Percentiles rank a stretch among this genome's conserved stretches.
phyloP scores from a whole-genome alignment of 2,113 vertebrate species.

The Microtus montanus region DNA sequence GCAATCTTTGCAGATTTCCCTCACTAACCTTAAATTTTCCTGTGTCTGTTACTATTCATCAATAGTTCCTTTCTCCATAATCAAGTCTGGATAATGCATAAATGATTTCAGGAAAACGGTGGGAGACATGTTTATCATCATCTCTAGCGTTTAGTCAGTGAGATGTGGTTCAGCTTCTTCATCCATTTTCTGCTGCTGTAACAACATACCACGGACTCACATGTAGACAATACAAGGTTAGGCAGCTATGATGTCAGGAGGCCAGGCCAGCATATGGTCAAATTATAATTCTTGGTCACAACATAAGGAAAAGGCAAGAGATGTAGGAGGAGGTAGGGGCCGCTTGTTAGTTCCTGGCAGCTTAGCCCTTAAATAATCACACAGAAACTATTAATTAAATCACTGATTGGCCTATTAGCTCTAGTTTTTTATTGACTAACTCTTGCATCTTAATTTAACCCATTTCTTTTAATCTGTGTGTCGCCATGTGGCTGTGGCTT shows the following conservation, averaged over 20 bases:
- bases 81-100: not conserved
- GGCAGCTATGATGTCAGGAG: not conserved
- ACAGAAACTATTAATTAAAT: too few relatives aligned
- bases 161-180: not conserved
- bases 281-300: not conserved
- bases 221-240: not conserved
- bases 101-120: not conserved
- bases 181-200: not conserved
- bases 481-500: too few relatives aligned
- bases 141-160: not conserved
- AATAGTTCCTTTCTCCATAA: not conserved
- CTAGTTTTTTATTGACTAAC: too few relatives aligned
- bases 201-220: not conserved
- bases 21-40: not conserved
- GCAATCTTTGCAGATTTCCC: slow-evolving; percentile 32
- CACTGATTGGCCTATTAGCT: too few relatives aligned
- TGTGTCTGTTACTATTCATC: not conserved
- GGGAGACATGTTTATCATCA: not conserved
- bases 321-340: too few relatives aligned
- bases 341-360: too few relatives aligned
- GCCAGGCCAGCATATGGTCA: not conserved
- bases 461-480: too few relatives aligned
- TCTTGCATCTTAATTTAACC: too few relatives aligned
- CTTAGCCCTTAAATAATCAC: too few relatives aligned
- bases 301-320: not conserved